Percentiles rank a stretch among this genome's conserved stretches.
Evolutionary conservation across 2,888 invertebrate species (phyloP).

Genomic region (Drosophila helvetica): DNA sequence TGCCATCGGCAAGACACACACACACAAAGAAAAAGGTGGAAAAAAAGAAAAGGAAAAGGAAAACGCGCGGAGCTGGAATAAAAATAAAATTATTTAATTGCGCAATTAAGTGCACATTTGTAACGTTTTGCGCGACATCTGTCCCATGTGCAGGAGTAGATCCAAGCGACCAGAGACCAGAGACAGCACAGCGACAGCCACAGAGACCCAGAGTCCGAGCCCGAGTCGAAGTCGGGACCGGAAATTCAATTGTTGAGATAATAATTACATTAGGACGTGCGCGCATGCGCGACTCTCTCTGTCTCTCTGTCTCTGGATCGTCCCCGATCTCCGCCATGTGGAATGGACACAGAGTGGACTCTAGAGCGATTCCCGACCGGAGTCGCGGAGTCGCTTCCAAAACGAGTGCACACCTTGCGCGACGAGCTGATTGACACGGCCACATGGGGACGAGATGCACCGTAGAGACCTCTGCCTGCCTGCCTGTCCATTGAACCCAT

Average conservation of each 20-base stretch:
- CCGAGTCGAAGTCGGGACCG: slow-evolving; percentile 61
- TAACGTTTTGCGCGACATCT: slow-evolving; percentile 81
- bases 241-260: slow-evolving; percentile 83
- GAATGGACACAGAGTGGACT: slow-evolving; percentile 27
- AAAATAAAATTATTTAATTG: slow-evolving; percentile 80
- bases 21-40: slow-evolving; percentile 10
- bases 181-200: slow-evolving; percentile 7
- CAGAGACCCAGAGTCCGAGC: slow-evolving; percentile 20
- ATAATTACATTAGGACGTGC: slow-evolving; percentile 82
- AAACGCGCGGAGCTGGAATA: slow-evolving; percentile 69
- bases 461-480: slow-evolving; percentile 6
- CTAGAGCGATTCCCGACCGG: slow-evolving; percentile 23
- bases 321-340: slow-evolving; percentile 18
- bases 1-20: slow-evolving; percentile 49
- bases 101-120: slow-evolving; percentile 82
- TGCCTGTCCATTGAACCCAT: slow-evolving; percentile 69
- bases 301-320: slow-evolving; percentile 19
- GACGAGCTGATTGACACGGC: slow-evolving; percentile 79
- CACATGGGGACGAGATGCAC: slow-evolving; percentile 67
- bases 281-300: slow-evolving; percentile 70
- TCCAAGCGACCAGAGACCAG: slow-evolving; percentile 19
- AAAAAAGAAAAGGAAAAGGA: slow-evolving; percentile 26
- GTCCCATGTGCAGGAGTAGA: slow-evolving; percentile 60
- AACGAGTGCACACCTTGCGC: slow-evolving; percentile 75
- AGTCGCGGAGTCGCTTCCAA: slow-evolving; percentile 30